Evolutionary conservation across 2,797 vertebrate genomes (phyloP), one percentile per base, ranked within the genome.

Genomic region (Bradypodion ventrale): DNA sequence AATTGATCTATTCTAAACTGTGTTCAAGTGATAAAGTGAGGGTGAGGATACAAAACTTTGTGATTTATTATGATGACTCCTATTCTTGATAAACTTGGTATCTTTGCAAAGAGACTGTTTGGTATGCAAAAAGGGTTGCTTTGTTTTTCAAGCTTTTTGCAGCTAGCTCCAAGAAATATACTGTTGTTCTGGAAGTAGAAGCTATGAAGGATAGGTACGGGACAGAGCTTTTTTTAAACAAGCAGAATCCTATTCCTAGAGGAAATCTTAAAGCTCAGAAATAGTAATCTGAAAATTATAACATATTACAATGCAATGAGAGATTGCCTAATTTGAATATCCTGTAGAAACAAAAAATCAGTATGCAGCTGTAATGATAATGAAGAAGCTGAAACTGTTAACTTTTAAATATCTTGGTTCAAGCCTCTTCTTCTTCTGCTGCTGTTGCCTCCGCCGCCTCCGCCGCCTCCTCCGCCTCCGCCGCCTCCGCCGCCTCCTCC

Each of bases 11-110:
- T 62, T 1, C 0, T 83, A 89, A 82, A 1, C 52, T 21, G 52
- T 56, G 52, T 19, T 56, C 1, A 83, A 91, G 13, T 35, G 0
- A 0, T 60, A 68, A 68, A 44, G n/a, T 1, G 25, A 6, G 49
- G 42, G 15, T 27, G 27, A 32, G 37, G 37, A 63, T 69, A 74
- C 85, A 82, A 4, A 1, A 5, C 15, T 0, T 52, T 82, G 46
- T 87, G 85, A 92, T 90, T 93, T 93, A 87, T 89, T 70, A 60
- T 85, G 81, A 52, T 82, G 86, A 68, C 86, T 73, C 3, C 10
- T 83, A 87, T 78, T 89, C 75, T 89, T 88, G 78, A 42, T 82
- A 93, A 87, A 69, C 91, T 82, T 0, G 0, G 23, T 87, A 79
- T 93, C 89, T 88, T 78, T 70, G 60, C 82, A n/a, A 42, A n/a